Percentiles rank a stretch among this genome's conserved stretches.
phyloP scores from a whole-genome alignment of 2,888 invertebrate genomes.

The Blastobasis adustella region DNA sequence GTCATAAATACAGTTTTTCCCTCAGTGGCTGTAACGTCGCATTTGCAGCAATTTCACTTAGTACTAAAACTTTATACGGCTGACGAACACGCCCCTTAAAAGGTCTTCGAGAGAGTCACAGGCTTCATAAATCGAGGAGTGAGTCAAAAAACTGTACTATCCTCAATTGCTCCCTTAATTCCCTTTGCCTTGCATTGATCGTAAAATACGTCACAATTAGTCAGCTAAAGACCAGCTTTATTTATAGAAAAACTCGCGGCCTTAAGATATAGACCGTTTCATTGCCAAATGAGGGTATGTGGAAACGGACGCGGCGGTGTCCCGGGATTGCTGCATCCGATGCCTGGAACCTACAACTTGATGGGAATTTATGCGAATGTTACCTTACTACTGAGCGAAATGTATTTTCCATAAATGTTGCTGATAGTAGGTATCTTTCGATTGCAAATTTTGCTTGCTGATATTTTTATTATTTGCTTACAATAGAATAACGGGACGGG shows the following conservation, averaged over 20 bases:
- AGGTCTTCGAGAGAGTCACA: constrained; percentile 41
- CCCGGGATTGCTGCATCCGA: too few species aligned
- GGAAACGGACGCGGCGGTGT: too few species aligned
- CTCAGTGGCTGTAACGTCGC: constrained; percentile 14
- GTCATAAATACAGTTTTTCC: neutral
- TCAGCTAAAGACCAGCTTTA: constrained; percentile 49
- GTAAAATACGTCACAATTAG: constrained; percentile 69
- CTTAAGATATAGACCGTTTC: constrained; percentile 39
- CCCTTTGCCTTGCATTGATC: constrained; percentile 40
- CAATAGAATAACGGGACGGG: too few species aligned
- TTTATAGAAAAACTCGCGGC: constrained; percentile 39
- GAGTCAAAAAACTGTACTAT: constrained; percentile 53
- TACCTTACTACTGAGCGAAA: too few species aligned
- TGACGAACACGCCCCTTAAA: constrained; percentile 41
- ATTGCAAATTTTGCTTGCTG: too few species aligned
- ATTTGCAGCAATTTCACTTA: constrained; percentile 32
- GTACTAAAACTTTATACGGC: constrained; percentile 32
- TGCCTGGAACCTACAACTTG: too few species aligned
- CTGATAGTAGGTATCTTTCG: too few species aligned
- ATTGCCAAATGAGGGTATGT: constrained; percentile 47
- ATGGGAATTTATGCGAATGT: too few species aligned
- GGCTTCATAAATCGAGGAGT: constrained; percentile 52
- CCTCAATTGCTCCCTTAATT: constrained; percentile 55
- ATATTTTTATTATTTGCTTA: too few species aligned
- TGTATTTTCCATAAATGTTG: too few species aligned